phyloP scores from a whole-genome alignment of 1,140 invertebrate genomes.

The Gonatopus flavifemur region DNA sequence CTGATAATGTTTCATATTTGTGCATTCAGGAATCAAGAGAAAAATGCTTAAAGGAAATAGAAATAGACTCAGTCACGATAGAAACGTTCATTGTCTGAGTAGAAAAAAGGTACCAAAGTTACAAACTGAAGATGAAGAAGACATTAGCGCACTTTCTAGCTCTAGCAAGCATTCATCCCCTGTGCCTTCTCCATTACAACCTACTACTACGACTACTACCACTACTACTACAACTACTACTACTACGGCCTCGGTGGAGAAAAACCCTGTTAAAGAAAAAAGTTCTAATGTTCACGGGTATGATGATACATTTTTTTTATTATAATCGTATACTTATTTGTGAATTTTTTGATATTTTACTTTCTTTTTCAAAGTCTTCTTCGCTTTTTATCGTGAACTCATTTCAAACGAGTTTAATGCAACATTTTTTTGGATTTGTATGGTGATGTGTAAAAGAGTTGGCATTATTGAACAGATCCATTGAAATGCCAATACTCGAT shows the following conservation, averaged over 20 bases:
- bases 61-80: constrained; percentile 39
- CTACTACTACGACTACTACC: constrained; percentile 23
- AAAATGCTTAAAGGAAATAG: constrained; percentile 61
- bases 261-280: constrained; percentile 50
- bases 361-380: too few relatives aligned
- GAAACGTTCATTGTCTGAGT: constrained; percentile 37
- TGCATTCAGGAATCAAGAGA: constrained; percentile 58
- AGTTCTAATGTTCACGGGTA: constrained; percentile 46
- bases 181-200: constrained; percentile 57
- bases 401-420: too few relatives aligned
- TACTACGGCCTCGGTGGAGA: constrained; percentile 36
- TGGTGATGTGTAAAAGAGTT: too few relatives aligned
- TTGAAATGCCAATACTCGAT: too few relatives aligned
- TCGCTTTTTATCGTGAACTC: too few relatives aligned
- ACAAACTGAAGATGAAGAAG: constrained; percentile 47
- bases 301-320: constrained; percentile 14
- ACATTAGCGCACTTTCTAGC: constrained; percentile 49
- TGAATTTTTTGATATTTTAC: constrained; percentile 3
- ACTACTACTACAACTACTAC: constrained; percentile 5
- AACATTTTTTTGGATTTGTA: too few relatives aligned
- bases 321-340: constrained; percentile 17
- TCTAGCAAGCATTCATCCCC: constrained; percentile 59
- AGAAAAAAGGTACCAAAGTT: constrained; percentile 48
- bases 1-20: neutral
- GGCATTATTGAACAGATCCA: too few relatives aligned